Base-by-base conservation (phyloP, 2,888 invertebrate genomes). In the Caenorhabditis doughertyi region DNA sequence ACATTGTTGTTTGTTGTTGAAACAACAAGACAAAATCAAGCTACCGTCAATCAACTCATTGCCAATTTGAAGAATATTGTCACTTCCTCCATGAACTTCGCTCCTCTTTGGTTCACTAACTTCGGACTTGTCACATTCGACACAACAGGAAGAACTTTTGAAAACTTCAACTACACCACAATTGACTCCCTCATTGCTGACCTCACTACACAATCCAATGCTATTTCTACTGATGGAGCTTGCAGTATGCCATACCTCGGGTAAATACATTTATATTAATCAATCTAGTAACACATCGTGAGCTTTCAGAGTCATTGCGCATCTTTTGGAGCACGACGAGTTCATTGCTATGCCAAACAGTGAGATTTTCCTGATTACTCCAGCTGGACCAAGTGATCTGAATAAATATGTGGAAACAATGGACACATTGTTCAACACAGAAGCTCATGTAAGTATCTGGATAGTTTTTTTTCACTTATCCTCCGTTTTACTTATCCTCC, bases 51-150 rank as follows among this genome's bases (percentile, higher is more conserved):
- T 49, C 68, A 80, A 16, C 67, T 86, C 18, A 76, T 79, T 13
- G 51, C 42, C 11, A 87, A 85, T 27, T 44, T 85, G 0, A 51
- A 68, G 13, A 56, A 25, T 11, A 77, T 87, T 44, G 53, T 86
- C 11, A 49, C 32, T 2, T 71, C 58, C 29, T 74, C 84, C 18
- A 72, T 79, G 2, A 18, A 21, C 13, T 71, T 60, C 44, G 68
- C 68, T 21, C 70, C 83, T 23, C 60, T 56, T 21, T 88, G 87
- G 84, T 89, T 88, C 81, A 21, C 32, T 21, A 80, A 76, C 58
- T 89, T 80, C 70, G 79, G 81, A 47, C 72, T 89, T 44, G 86
- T 88, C 32, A 81, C 87, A 9, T 89, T 88, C 51, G 82, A 89
- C 64, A 70, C 64, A 42, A 81, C 70, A 18, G 85, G 81, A 44